A percentile compares a stretch with the other conserved stretches of the same genome.
These are phyloP conservation scores for Heliconius cydno DNA, from an alignment of 2,888 invertebrate species.

Conservation along the genomic window DNA sequence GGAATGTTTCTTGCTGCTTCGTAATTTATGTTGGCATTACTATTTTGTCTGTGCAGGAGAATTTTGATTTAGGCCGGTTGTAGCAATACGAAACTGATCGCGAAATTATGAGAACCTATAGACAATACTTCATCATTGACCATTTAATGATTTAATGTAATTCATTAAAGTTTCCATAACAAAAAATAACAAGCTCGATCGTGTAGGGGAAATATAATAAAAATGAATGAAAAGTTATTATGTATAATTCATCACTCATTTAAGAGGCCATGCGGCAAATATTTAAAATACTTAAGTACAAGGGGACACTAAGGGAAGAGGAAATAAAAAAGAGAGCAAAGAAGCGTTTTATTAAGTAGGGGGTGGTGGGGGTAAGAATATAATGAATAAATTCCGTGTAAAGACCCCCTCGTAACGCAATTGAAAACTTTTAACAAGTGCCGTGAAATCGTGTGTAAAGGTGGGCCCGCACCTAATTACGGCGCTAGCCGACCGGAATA, in stretches of 20 bases:
- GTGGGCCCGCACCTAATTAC: constrained; percentile 79
- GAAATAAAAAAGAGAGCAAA: constrained; percentile 73
- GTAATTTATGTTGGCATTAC: constrained; percentile 32
- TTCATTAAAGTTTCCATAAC: not conserved
- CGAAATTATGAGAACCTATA: not conserved
- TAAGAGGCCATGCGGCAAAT: constrained; percentile 76
- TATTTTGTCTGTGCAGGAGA: constrained; percentile 10
- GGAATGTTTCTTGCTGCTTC: constrained; percentile 29
- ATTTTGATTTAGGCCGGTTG: constrained; percentile 2
- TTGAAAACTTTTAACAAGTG: constrained; percentile 84
- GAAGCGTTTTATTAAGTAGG: constrained; percentile 77
- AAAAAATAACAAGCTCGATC: not conserved
- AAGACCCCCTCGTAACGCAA: constrained; percentile 78
- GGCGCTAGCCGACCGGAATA: constrained; percentile 70
- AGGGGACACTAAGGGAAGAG: constrained; percentile 60
- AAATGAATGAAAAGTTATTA: constrained; percentile 57
- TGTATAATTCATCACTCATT: constrained; percentile 79
- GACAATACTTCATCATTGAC: not conserved
- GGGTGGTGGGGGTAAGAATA: constrained; percentile 65
- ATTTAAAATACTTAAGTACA: constrained; percentile 78
- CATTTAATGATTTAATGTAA: not conserved
- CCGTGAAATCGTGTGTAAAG: constrained; percentile 82
- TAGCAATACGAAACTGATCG: constrained; percentile 2
- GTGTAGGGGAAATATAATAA: constrained; percentile 29
- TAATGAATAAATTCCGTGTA: constrained; percentile 83